These are phyloP conservation scores for Bellardia bayeri DNA, from an alignment of 2,888 invertebrate species.

Conservation along the genomic window DNA sequence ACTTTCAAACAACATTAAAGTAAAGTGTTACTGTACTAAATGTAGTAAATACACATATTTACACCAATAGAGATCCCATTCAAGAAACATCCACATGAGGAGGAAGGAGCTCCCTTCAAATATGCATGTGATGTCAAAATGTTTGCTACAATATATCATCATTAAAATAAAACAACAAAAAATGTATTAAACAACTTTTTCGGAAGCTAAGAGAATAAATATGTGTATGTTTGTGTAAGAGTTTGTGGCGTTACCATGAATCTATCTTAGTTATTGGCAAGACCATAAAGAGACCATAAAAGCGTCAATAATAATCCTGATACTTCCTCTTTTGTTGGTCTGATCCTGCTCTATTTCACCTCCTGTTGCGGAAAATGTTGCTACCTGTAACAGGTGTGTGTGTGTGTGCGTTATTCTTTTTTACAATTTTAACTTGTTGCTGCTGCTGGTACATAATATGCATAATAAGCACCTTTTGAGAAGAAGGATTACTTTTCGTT, in stretches of 20 bases:
- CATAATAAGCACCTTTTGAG: slow-evolving; percentile 12
- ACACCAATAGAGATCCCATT: slow-evolving; percentile 12
- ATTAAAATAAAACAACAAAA: slow-evolving; percentile 36
- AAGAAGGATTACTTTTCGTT: slow-evolving; percentile 11
- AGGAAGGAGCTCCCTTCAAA: background rate
- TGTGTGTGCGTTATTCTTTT: background rate
- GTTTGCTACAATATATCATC: slow-evolving; percentile 45
- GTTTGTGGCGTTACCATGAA: slow-evolving; percentile 15
- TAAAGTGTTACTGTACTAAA: background rate
- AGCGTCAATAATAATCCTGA: slow-evolving; percentile 59
- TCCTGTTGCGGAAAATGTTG: slow-evolving; percentile 1
- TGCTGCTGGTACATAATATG: slow-evolving; percentile 10
- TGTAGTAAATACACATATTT: background rate
- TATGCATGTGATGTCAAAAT: background rate
- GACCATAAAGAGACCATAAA: slow-evolving; percentile 60
- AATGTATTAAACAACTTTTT: slow-evolving; percentile 11
- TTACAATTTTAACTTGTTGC: background rate
- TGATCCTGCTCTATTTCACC: slow-evolving; percentile 18
- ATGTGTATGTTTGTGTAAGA: background rate
- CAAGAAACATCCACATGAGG: background rate
- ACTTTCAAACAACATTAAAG: background rate
- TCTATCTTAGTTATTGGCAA: slow-evolving; percentile 60
- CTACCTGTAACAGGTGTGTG: slow-evolving; percentile 12
- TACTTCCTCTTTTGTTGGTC: slow-evolving; percentile 1
- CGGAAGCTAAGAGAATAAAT: background rate